phyloP scores from a whole-genome alignment of 2,113 vertebrate species.

The Bubo bubo region DNA sequence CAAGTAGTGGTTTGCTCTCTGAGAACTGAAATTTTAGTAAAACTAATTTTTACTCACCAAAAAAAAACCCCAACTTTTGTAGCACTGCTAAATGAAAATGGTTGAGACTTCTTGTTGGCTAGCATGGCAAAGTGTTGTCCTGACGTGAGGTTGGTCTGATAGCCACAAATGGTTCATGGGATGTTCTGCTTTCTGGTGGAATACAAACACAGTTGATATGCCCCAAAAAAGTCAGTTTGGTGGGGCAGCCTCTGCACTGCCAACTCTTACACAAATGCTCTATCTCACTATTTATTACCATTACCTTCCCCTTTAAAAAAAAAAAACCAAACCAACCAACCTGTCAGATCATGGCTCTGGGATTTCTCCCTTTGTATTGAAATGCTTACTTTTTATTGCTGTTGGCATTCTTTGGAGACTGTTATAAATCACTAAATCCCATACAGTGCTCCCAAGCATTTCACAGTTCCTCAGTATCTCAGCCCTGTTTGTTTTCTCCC shows the following conservation, averaged over 20 bases:
- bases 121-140: not conserved
- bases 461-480: not conserved
- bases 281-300: not conserved
- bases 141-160: not conserved
- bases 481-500: not conserved
- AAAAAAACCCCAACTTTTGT: not conserved
- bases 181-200: not conserved
- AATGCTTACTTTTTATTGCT: not conserved
- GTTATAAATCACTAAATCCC: not conserved
- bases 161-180: rapidly evolving
- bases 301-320: not conserved
- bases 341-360: rapidly evolving
- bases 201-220: rapidly evolving
- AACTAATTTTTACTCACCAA: not conserved
- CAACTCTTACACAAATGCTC: not conserved
- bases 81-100: not conserved
- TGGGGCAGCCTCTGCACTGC: not conserved
- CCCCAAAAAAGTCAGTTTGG: rapidly evolving
- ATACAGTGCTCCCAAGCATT: not conserved
- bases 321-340: rapidly evolving
- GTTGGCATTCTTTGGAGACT: not conserved
- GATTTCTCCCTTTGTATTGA: not conserved
- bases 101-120: not conserved
- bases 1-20: not conserved
- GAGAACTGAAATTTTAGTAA: not conserved